Percentiles rank a stretch among this genome's conserved stretches.
Evolutionary conservation across 2,113 vertebrate species (phyloP).

Genomic region (Eptatretus burgeri): DNA sequence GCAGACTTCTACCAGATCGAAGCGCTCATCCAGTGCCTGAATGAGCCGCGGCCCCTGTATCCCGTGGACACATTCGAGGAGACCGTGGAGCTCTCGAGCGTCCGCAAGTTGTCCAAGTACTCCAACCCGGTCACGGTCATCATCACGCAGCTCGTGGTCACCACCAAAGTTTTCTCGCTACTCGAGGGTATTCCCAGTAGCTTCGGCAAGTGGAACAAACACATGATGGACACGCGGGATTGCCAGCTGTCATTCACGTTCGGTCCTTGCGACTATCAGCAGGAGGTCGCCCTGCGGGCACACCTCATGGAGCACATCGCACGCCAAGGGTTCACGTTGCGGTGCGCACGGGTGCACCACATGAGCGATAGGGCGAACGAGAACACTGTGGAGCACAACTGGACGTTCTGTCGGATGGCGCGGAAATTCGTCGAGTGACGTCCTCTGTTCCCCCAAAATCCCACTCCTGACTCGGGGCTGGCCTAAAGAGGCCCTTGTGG

Average conservation of each 20-base stretch:
- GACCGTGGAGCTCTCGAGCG: slow-evolving; percentile 84
- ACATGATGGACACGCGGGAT: slow-evolving; percentile 99
- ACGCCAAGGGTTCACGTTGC: slow-evolving; percentile 81
- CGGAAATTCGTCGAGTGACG: slow-evolving; percentile 73
- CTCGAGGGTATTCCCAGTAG: slow-evolving; percentile 78
- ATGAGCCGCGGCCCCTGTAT: slow-evolving; percentile 73
- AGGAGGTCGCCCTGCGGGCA: slow-evolving; percentile 73
- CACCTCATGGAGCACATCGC: slow-evolving; percentile 96
- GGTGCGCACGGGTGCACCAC: slow-evolving; percentile 80
- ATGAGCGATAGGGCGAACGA: slow-evolving; percentile 96
- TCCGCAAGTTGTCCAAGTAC: slow-evolving; percentile 84
- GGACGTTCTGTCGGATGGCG: slow-evolving; percentile 83
- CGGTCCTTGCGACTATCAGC: slow-evolving; percentile 87
- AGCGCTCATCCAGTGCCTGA: slow-evolving; percentile 55
- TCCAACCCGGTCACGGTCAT: slow-evolving; percentile 90
- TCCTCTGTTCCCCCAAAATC: too few relatives aligned
- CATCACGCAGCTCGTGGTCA: slow-evolving; percentile 85
- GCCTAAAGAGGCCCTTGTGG: too few relatives aligned
- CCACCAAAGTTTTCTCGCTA: slow-evolving; percentile 62
- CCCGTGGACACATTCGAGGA: slow-evolving; percentile 79
- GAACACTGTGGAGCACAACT: slow-evolving; percentile 95
- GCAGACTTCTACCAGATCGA: slow-evolving; percentile 57
- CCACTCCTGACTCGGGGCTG: too few relatives aligned
- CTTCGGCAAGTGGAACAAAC: slow-evolving; percentile 97
- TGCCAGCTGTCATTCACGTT: slow-evolving; percentile 96